phyloP scores from a whole-genome alignment of 2,113 vertebrate genomes.

The Alligator mississippiensis region DNA sequence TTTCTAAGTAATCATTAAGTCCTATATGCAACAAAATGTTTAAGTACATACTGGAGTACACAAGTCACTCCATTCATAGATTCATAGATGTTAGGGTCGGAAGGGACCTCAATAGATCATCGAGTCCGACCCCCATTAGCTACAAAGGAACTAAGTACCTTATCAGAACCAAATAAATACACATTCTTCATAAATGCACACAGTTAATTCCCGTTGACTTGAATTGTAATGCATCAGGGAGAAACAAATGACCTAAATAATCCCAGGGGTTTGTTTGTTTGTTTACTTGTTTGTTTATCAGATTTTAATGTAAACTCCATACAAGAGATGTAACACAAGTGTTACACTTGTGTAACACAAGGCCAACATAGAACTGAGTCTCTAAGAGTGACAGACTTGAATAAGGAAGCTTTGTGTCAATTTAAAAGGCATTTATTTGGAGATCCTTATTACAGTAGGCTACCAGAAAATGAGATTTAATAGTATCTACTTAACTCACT shows the following conservation, averaged over 20 bases:
- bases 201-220: not conserved
- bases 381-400: not conserved
- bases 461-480: not conserved
- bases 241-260: not conserved
- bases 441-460: not conserved
- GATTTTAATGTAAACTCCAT: not conserved
- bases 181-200: not conserved
- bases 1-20: not conserved
- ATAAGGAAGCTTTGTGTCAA: not conserved
- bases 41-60: not conserved
- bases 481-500: not conserved
- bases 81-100: no score
- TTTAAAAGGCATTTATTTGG: not conserved
- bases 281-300: not conserved
- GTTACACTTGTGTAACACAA: no score
- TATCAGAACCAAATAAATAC: not conserved
- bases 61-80: not conserved
- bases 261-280: not conserved
- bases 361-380: fast-evolving
- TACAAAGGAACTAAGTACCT: fast-evolving
- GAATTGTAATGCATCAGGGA: not conserved
- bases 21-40: not conserved
- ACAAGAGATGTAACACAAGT: not conserved
- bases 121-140: not conserved
- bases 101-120: no score